These are phyloP conservation scores for Illadopsis cleaveri DNA, from an alignment of 2,113 vertebrate species.

Conservation along the genomic window DNA sequence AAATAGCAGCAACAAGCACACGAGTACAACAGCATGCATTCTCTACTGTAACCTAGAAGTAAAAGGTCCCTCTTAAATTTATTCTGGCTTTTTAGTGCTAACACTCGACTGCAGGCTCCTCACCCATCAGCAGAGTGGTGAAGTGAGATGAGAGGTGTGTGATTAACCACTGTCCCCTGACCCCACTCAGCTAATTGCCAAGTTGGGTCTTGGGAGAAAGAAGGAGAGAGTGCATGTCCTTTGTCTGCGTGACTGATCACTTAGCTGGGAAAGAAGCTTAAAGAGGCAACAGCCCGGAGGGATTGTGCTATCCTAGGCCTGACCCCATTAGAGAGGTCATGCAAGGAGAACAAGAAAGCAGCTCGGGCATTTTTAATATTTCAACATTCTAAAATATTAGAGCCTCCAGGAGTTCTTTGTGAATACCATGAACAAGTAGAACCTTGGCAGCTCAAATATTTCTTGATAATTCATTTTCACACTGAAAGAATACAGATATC, in stretches of 20 bases:
- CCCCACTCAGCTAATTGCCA: slow-evolving; percentile 15
- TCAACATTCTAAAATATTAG: neutral
- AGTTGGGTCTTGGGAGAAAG: slow-evolving; percentile 31
- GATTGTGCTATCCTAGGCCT: slow-evolving; percentile 16
- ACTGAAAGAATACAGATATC: neutral
- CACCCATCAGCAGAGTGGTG: neutral
- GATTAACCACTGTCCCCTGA: neutral
- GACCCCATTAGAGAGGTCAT: slow-evolving; percentile 39
- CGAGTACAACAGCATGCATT: neutral
- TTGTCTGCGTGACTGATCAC: slow-evolving; percentile 58
- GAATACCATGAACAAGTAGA: neutral
- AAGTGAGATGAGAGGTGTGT: neutral
- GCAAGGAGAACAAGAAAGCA: slow-evolving; percentile 36
- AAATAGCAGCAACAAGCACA: neutral
- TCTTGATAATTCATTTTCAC: neutral
- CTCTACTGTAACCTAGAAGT: neutral
- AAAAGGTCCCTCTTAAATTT: neutral
- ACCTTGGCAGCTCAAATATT: neutral
- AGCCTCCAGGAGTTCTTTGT: neutral
- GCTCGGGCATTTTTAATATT: neutral
- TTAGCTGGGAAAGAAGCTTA: slow-evolving; percentile 56
- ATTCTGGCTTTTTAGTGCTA: neutral
- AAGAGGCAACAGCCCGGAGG: slow-evolving; percentile 36
- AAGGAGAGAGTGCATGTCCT: neutral
- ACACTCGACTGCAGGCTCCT: fast-evolving